Conservation (phyloP, 2,797 vertebrate genomes). For the Mormyrops boulengeri region DNA sequence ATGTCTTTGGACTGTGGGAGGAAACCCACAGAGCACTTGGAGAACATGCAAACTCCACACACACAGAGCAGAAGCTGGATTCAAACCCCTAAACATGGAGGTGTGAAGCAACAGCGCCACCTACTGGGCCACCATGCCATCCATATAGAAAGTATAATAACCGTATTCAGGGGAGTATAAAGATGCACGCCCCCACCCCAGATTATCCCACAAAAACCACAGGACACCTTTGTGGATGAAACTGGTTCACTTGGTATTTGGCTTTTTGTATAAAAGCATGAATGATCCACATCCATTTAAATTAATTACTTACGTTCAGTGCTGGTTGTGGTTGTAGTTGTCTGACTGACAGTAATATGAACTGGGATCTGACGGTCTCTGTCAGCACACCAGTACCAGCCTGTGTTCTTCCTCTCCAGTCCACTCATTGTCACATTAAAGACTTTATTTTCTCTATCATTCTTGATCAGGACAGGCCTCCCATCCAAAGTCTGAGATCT, state of each 20-base stretch:
- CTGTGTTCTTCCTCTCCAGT: constrained; percentile 11
- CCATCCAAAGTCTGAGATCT: not conserved
- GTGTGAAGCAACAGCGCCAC: too few species aligned
- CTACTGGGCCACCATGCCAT: too few species aligned
- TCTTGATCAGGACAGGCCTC: not conserved
- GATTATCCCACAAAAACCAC: not conserved
- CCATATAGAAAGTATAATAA: too few species aligned
- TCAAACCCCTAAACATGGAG: not conserved
- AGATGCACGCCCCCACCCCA: too few species aligned
- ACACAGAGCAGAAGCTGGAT: not conserved
- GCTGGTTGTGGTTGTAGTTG: not conserved
- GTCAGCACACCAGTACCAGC: constrained; percentile 7
- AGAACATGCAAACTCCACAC: too few species aligned
- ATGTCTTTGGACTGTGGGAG: too few species aligned
- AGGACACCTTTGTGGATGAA: not conserved
- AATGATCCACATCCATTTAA: not conserved
- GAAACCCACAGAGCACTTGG: too few species aligned
- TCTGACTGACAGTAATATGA: constrained; percentile 1
- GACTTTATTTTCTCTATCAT: not conserved
- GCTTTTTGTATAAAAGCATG: not conserved
- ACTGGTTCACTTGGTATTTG: not conserved
- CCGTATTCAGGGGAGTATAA: too few species aligned
- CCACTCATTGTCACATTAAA: constrained; percentile 8
- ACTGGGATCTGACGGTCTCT: not conserved
- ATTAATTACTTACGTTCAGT: not conserved